These are phyloP conservation scores for Iphiclides podalirius DNA, from an alignment of 2,888 invertebrate species.

Conservation along the genomic window DNA sequence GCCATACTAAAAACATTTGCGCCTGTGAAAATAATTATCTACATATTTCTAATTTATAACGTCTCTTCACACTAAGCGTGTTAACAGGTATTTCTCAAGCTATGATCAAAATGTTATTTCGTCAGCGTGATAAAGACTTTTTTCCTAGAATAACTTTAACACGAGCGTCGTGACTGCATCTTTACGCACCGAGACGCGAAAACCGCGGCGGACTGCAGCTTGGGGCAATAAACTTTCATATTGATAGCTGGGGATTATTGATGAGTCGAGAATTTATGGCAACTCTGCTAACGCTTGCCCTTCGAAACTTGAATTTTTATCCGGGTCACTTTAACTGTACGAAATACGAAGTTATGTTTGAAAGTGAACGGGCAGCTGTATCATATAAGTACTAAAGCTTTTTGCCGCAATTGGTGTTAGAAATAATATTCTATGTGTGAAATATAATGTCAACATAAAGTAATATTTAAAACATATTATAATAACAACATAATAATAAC, in stretches of 20 bases:
- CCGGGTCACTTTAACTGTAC: conserved; percentile 10
- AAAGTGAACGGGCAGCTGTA: conserved; percentile 14
- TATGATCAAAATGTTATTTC: background rate
- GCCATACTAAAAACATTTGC: too few species aligned
- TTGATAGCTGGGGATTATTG: conserved; percentile 17
- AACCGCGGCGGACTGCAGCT: conserved; percentile 41
- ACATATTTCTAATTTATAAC: too few species aligned
- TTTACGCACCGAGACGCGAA: conserved; percentile 48
- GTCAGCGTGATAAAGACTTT: background rate
- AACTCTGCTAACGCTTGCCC: conserved; percentile 14
- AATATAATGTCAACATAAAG: too few species aligned
- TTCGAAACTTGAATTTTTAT: conserved; percentile 20
- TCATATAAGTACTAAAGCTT: background rate
- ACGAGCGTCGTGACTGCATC: conserved; percentile 11
- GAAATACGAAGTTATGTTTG: background rate
- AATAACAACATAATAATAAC: too few species aligned
- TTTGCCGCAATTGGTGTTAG: background rate
- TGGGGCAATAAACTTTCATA: conserved; percentile 56
- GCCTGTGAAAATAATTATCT: too few species aligned
- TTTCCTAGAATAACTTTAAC: conserved; percentile 10
- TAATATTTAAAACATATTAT: too few species aligned
- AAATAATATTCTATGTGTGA: background rate
- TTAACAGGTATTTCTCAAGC: too few species aligned
- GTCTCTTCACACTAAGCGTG: too few species aligned
- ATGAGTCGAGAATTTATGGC: conserved; percentile 22